Percentiles rank a stretch among this genome's conserved stretches.
These are phyloP conservation scores for Melanerpes aurifrons DNA, from an alignment of 2,113 vertebrate genomes.

Conservation along the genomic window DNA sequence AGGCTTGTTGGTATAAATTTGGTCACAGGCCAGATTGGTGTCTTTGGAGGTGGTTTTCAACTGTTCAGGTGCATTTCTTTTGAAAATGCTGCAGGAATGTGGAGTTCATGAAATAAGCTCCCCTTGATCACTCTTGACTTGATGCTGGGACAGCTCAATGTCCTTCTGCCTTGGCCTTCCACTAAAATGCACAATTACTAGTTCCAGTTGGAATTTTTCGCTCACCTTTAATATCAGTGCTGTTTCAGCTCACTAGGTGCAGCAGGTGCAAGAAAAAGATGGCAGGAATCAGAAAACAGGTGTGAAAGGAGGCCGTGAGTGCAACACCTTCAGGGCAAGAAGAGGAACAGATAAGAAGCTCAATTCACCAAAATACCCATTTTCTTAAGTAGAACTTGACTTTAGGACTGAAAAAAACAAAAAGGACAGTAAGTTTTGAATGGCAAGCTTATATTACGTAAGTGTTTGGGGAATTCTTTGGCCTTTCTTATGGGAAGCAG, in stretches of 20 bases:
- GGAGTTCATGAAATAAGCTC: neutral
- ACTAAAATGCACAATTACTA: neutral
- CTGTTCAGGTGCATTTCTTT: neutral
- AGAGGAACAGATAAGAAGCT: neutral
- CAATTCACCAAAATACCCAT: neutral
- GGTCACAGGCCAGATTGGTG: neutral
- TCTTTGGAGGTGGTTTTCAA: neutral
- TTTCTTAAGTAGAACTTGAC: neutral
- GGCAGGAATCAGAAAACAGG: neutral
- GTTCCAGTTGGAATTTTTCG: neutral
- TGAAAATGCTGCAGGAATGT: neutral
- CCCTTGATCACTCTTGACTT: neutral
- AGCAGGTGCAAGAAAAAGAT: neutral
- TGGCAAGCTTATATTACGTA: neutral
- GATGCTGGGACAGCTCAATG: neutral
- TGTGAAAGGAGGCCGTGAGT: neutral
- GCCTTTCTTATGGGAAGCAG: neutral
- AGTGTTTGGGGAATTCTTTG: neutral
- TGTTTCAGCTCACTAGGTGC: neutral
- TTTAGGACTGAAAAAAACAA: neutral
- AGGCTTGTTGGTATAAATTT: neutral
- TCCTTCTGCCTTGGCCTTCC: neutral
- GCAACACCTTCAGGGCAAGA: neutral
- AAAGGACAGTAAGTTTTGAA: neutral
- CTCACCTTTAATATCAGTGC: neutral